Conservation (phyloP, 53 echinoderm and acorn worm species). For the Temnopleurus reevesii region DNA sequence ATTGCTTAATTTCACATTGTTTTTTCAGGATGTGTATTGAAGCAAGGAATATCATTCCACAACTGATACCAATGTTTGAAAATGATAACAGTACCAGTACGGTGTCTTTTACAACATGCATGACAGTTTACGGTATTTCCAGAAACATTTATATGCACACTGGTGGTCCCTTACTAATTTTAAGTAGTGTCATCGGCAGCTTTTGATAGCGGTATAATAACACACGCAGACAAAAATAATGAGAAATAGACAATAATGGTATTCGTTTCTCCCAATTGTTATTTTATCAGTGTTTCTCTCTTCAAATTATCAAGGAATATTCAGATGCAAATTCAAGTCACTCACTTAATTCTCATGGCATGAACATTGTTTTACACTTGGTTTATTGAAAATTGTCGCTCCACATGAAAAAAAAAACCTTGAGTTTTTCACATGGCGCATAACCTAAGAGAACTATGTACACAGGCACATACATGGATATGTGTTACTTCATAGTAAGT, state of each 20-base stretch:
- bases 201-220: too few species aligned
- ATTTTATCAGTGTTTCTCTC: constrained; percentile 45
- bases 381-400: neutral
- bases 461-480: neutral
- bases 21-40: too few species aligned
- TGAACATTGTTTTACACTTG: constrained; percentile 1
- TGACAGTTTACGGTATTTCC: too few species aligned
- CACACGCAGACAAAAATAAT: neutral
- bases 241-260: neutral
- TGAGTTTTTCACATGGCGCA: neutral
- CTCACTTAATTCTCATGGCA: constrained; percentile 13
- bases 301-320: constrained; percentile 32
- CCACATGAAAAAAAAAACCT: too few species aligned
- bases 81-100: too few species aligned
- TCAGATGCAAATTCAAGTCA: constrained; percentile 45
- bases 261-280: constrained; percentile 51
- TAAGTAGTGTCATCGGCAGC: too few species aligned
- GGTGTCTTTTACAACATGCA: too few species aligned
- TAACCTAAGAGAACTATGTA: neutral
- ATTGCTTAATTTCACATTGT: too few species aligned
- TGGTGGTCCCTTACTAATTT: too few species aligned
- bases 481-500: constrained; percentile 23
- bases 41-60: too few species aligned
- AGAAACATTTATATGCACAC: too few species aligned
- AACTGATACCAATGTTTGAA: too few species aligned